Percentiles rank a stretch among this genome's conserved stretches.
Evolutionary conservation across 30 jellyfish, hydroid and myxozoan species (phyloP).

Genomic region (Aurelia coerulea): DNA sequence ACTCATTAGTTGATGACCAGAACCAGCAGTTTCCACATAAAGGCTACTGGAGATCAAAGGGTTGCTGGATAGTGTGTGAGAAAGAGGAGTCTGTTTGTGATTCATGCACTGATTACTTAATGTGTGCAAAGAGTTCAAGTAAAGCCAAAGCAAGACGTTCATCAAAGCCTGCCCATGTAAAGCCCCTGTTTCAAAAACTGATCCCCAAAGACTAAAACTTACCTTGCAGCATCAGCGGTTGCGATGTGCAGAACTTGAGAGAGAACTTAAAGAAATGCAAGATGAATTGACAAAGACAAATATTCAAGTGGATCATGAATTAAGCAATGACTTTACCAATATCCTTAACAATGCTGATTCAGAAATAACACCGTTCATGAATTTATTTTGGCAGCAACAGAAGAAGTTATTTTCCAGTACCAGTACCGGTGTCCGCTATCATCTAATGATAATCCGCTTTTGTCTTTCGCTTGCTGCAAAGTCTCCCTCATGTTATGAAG

Average conservation of each 20-base stretch:
- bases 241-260: conserved; percentile 50
- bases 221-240: conserved; percentile 48
- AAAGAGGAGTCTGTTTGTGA: background rate
- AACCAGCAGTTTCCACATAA: background rate
- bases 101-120: background rate
- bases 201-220: conserved; percentile 25
- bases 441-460: conserved; percentile 50
- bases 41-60: conserved; percentile 8
- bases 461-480: conserved; percentile 57
- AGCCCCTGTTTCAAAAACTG: conserved; percentile 43
- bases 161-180: conserved; percentile 49
- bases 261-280: conserved; percentile 27
- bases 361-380: conserved; percentile 45
- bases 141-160: background rate
- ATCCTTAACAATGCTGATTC: conserved; percentile 28
- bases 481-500: conserved; percentile 72
- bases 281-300: conserved; percentile 16
- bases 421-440: conserved; percentile 28
- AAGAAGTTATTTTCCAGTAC: conserved; percentile 17
- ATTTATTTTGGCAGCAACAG: conserved; percentile 49
- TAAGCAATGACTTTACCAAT: conserved; percentile 34
- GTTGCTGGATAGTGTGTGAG: background rate
- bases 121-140: background rate
- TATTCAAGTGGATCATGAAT: conserved; percentile 20
- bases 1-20: conserved; percentile 6